These are phyloP conservation scores for Oceanodroma leucorhoa DNA, from an alignment of 2,797 vertebrate species.

Conservation along the genomic window DNA sequence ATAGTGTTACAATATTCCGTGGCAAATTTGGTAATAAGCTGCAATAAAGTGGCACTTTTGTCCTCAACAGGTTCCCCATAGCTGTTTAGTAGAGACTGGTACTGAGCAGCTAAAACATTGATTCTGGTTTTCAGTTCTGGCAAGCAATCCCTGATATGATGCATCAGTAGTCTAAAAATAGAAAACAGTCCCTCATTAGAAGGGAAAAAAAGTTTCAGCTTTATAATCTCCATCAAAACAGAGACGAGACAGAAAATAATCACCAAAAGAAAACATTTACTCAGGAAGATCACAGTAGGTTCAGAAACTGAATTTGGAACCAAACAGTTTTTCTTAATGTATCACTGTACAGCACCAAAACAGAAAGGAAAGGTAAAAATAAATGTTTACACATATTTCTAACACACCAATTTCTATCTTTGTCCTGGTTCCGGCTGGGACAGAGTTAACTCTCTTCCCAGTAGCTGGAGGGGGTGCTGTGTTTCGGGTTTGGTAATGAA, in stretches of 20 bases:
- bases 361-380: not conserved
- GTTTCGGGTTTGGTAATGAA: too few relatives aligned
- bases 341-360: not conserved
- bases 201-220: not conserved
- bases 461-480: too few relatives aligned
- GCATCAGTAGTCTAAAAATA: conserved; percentile 89
- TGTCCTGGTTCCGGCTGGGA: too few relatives aligned
- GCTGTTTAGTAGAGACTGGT: conserved; percentile 95
- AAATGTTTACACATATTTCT: not conserved
- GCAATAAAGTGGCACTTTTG: conserved; percentile 94
- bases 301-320: not conserved
- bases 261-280: not conserved
- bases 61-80: conserved; percentile 97
- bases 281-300: not conserved
- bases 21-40: conserved; percentile 98
- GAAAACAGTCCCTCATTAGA: not conserved
- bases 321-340: not conserved
- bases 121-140: conserved; percentile 97
- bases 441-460: too few relatives aligned
- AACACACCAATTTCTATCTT: not conserved
- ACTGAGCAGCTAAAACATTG: conserved; percentile 95
- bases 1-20: conserved; percentile 99
- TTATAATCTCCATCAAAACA: not conserved
- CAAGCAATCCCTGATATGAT: conserved; percentile 97
- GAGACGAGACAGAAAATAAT: not conserved